phyloP scores from a whole-genome alignment of 2,113 vertebrate genomes.

The Noctilio leporinus region DNA sequence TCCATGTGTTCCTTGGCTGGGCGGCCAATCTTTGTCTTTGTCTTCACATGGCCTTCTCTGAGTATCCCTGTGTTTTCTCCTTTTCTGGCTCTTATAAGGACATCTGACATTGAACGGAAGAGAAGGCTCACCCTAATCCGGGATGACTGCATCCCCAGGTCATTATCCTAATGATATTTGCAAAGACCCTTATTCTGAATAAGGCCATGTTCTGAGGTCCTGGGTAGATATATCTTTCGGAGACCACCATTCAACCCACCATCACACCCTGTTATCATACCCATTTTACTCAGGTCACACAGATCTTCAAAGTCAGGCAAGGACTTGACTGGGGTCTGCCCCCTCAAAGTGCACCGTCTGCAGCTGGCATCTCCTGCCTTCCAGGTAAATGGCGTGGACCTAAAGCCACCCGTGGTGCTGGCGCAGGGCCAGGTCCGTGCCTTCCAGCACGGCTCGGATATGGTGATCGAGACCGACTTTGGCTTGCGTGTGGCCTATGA shows the following conservation, averaged over 20 bases:
- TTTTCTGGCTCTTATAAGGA: background rate
- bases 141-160: background rate
- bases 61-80: background rate
- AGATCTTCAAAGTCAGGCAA: background rate
- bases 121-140: background rate
- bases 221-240: background rate
- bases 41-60: background rate
- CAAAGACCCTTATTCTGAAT: background rate
- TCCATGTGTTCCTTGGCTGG: background rate
- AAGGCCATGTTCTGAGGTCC: background rate
- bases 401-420: slow-evolving; percentile 64
- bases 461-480: slow-evolving; percentile 59
- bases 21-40: no score
- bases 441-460: slow-evolving; percentile 46
- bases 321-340: background rate
- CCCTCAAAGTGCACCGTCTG: background rate
- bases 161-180: background rate
- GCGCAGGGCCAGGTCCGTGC: slow-evolving; percentile 24
- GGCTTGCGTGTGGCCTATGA: slow-evolving; percentile 75
- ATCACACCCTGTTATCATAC: background rate
- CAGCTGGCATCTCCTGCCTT: background rate
- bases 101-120: background rate
- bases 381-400: slow-evolving; percentile 71
- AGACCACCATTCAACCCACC: background rate
- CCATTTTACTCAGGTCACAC: background rate